Evolutionary conservation across 2,797 vertebrate genomes (phyloP).

Genomic region (Rhinichthys osculus): DNA sequence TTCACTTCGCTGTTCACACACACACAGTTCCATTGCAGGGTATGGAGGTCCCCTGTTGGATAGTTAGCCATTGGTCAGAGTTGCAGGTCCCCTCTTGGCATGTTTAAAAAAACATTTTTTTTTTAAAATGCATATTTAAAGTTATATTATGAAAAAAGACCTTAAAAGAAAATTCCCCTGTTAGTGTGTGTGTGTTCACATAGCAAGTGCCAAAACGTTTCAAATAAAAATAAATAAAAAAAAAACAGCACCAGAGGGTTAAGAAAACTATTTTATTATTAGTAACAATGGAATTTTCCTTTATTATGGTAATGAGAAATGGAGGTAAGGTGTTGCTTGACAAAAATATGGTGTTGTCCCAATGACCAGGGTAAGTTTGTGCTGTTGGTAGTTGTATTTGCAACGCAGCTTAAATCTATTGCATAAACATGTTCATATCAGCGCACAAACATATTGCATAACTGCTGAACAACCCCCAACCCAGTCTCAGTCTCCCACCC

Average conservation of each 20-base stretch:
- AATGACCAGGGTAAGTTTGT: conserved; percentile 8
- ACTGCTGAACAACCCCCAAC: conserved; percentile 49
- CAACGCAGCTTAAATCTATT: conserved; percentile 33
- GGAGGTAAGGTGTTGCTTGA: neutral
- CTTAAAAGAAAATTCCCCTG: too few species aligned
- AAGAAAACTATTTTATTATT: neutral
- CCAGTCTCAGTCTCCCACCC: conserved; percentile 44
- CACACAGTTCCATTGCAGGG: too few species aligned
- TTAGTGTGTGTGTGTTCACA: neutral
- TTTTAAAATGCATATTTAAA: too few species aligned
- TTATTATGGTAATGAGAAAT: neutral
- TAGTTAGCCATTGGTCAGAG: too few species aligned
- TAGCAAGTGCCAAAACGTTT: neutral
- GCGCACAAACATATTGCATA: conserved; percentile 58
- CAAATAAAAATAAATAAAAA: neutral
- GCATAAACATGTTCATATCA: conserved; percentile 52
- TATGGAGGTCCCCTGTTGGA: too few species aligned
- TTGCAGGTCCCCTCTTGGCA: too few species aligned
- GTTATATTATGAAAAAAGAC: too few species aligned
- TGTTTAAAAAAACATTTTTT: too few species aligned
- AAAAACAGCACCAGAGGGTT: neutral
- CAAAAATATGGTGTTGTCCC: neutral
- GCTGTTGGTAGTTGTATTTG: neutral
- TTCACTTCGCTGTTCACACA: too few species aligned
- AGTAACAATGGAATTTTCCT: neutral